Evolutionary conservation across 2,797 vertebrate species (phyloP), one percentile per base, ranked within the genome.

Genomic region (Bovichtus diacanthus): DNA sequence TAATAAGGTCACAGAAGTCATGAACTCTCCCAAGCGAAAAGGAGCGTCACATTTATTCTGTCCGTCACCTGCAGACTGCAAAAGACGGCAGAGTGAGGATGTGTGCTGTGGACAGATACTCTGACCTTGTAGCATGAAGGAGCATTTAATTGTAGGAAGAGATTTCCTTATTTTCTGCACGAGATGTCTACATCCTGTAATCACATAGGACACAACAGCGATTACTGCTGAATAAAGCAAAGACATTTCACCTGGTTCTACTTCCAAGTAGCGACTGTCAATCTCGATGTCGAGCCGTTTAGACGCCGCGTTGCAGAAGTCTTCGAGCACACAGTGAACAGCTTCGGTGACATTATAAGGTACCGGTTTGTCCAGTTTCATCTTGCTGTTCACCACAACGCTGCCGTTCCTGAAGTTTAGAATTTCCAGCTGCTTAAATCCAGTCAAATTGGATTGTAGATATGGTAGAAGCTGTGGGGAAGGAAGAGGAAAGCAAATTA

Each of bases 321-420:
- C 96, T 80, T 98, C 96, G 5, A 97, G 88, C 67, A 97, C 95
- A 0, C 95, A 96, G 18, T 95, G 96, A 69, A 98, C 96, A 0
- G 96, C 96, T 76, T 97, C 85, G 0, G 97, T 97, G 81, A 98
- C 94, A 3, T 99, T 98, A 63, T 97, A 96, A 0, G 96, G 96
- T 55, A 98, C 96, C 0, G 95, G 95, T 81, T 94, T 95, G 68
- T 95, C 95, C 88, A 98, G 95, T 73, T 95, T 97, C 95, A 98
- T 94, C 87, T 93, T 97, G 90, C 97, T 99, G 75, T 99, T 99
- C 21, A 99, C 96, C 53, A 98, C 97, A 70, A 99, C 95, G 2
- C 98, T 99, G 56, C 97, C 97, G 0, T 99, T 99, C 88, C 95
- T 95, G 91, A 99, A 99, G 94, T 96, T 99, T 21, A 99, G 96